Evolutionary conservation across 2,888 invertebrate genomes (phyloP).

Genomic region (Ryuthela nishihirai): DNA sequence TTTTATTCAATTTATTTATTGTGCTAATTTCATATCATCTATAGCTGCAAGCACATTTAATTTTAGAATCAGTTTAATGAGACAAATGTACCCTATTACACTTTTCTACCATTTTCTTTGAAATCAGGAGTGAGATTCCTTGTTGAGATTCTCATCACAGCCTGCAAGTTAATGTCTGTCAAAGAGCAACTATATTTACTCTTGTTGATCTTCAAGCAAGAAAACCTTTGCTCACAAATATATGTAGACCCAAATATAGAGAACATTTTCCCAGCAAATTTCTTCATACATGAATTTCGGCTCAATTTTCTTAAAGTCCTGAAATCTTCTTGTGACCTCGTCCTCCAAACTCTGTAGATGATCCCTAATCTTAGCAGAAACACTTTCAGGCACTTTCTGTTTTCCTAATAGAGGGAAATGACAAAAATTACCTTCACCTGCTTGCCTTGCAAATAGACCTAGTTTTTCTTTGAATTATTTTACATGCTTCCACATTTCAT

Average conservation of each 20-base stretch:
- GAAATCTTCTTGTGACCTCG: constrained; percentile 1
- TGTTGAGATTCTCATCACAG: constrained; percentile 1
- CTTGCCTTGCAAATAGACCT: too few relatives aligned
- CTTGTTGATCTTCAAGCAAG: background rate
- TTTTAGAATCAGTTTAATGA: background rate
- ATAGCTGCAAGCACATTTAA: too few relatives aligned
- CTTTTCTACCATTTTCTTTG: background rate
- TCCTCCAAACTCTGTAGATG: background rate
- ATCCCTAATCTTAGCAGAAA: constrained; percentile 4
- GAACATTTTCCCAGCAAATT: background rate
- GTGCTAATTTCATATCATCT: too few relatives aligned
- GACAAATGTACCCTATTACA: background rate
- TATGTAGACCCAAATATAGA: background rate
- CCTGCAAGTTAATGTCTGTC: background rate
- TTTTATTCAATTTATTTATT: too few relatives aligned
- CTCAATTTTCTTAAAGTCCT: background rate
- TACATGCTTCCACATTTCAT: too few relatives aligned
- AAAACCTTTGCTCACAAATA: constrained; percentile 6
- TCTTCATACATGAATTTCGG: background rate
- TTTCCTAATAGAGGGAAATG: too few relatives aligned
- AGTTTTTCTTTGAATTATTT: too few relatives aligned
- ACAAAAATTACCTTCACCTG: too few relatives aligned
- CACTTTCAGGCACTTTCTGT: background rate
- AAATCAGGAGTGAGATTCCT: constrained; percentile 1
- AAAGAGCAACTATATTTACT: background rate